Evolutionary conservation across 1,140 invertebrate genomes (phyloP), one percentile per base, ranked within the genome.

Genomic region (Hydropsyche tenuis): DNA sequence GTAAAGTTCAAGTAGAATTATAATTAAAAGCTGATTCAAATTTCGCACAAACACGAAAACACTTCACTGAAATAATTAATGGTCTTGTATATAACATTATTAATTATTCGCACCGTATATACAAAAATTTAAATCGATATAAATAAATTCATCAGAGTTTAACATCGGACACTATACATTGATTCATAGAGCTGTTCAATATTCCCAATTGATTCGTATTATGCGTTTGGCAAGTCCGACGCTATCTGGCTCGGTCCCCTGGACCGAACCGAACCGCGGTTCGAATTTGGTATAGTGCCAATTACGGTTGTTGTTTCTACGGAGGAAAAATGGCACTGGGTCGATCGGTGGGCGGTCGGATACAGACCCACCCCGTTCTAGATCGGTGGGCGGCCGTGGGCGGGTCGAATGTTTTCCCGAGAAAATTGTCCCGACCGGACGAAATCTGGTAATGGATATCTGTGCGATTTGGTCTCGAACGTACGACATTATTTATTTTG

Each of bases 251-350:
- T n/a, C 43, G 18, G 14, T 43, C 1, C 9, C 45, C 66, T 45
- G 66, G 66, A 51, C 66, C 16, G 46, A 45, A 48, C 66, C 66
- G 25, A 69, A 69, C 20, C 20, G 30, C 30, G 30, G 30, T 37
- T 37, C 30, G 30, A 37, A 37, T 70, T 69, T 51, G 68, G 68
- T 22, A 70, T 23, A 46, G 48, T 56, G 48, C 68, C 68, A 70
- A 70, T 70, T 70, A 70, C 48, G 68, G 48, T 70, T 45, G 66
- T 69, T 51, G 66, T 69, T 51, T 53, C 66, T 51, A 20, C 48
- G 48, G n/a, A 18, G n/a, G 16, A 20, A 9, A 53, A 53, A 53
- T 18, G 48, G 20, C 48, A 53, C 16, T 16, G 48, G 48, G 20
- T 53, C 9, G 48, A 18, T 42, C n/a, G 45, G 30, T 37, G 30